phyloP scores from a whole-genome alignment of 2,888 invertebrate genomes.

The Sepiola atlantica region DNA sequence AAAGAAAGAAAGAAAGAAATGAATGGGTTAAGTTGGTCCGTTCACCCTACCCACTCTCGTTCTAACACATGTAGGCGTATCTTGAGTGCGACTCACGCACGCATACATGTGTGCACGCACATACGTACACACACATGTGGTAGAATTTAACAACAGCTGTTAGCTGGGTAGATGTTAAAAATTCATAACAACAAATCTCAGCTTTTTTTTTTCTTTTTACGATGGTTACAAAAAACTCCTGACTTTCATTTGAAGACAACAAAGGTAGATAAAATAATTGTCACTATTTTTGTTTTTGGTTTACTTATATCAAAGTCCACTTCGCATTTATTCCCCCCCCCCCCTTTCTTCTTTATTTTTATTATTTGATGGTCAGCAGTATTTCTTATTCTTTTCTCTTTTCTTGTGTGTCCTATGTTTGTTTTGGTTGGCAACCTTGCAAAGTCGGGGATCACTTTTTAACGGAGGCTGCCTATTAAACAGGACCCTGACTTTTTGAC shows the following conservation, averaged over 20 bases:
- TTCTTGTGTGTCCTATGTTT: constrained; percentile 2
- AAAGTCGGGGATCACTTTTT: not conserved
- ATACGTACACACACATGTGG: not conserved
- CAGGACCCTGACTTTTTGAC: not conserved
- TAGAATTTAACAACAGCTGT: constrained; percentile 1
- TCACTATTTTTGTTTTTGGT: not conserved
- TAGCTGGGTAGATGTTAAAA: not conserved
- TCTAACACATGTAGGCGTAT: too few relatives aligned
- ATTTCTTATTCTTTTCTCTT: too few relatives aligned
- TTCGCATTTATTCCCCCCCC: not conserved
- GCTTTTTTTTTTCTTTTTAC: not conserved
- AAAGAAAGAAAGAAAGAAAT: too few relatives aligned
- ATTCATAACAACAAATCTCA: not conserved
- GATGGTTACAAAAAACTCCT: not conserved
- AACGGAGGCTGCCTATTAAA: not conserved
- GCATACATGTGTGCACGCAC: not conserved
- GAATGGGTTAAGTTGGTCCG: too few relatives aligned
- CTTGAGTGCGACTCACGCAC: not conserved
- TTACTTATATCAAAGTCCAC: not conserved
- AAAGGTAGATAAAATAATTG: not conserved
- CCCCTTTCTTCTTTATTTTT: not conserved
- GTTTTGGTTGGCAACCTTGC: constrained; percentile 20
- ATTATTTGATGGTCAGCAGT: not conserved
- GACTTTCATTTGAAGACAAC: not conserved
- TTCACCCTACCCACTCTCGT: too few relatives aligned